phyloP scores from a whole-genome alignment of 2,888 invertebrate genomes.

The Eupithecia insigniata region DNA sequence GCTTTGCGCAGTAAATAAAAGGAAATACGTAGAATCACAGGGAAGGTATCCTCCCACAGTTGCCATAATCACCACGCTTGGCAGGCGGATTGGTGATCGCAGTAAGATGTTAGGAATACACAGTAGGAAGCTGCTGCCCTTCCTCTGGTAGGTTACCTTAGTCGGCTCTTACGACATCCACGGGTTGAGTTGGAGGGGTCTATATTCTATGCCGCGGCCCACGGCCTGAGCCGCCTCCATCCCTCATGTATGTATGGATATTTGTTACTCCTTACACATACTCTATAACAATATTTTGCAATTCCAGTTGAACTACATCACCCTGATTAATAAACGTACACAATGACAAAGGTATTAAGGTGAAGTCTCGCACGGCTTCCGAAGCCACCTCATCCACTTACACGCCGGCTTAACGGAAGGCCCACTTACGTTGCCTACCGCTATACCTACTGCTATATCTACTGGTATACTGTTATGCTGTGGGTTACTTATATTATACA shows the following conservation, averaged over 20 bases:
- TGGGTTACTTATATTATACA: too few species aligned
- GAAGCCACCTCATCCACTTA: conserved; percentile 63
- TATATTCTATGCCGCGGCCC: too few species aligned
- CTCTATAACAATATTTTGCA: not conserved
- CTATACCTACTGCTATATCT: not conserved
- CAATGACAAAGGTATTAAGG: conserved; percentile 50
- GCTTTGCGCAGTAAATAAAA: not conserved
- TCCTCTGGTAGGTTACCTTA: too few species aligned
- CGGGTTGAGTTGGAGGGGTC: too few species aligned
- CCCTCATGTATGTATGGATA: too few species aligned
- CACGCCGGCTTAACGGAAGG: conserved; percentile 46
- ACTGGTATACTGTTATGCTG: not conserved
- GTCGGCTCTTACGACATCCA: too few species aligned
- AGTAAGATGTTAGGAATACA: too few species aligned
- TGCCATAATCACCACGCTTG: too few species aligned
- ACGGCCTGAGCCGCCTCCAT: too few species aligned
- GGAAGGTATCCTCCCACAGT: not conserved
- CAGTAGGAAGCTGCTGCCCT: too few species aligned
- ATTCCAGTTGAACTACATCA: not conserved
- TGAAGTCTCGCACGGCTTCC: conserved; percentile 57
- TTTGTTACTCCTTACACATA: too few species aligned
- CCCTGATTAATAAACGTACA: conserved; percentile 50
- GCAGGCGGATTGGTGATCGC: too few species aligned
- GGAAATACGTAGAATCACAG: not conserved
- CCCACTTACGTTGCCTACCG: conserved; percentile 46